These are phyloP conservation scores for Grammatotria lemairii DNA, from an alignment of 2,113 vertebrate genomes.

Conservation along the genomic window DNA sequence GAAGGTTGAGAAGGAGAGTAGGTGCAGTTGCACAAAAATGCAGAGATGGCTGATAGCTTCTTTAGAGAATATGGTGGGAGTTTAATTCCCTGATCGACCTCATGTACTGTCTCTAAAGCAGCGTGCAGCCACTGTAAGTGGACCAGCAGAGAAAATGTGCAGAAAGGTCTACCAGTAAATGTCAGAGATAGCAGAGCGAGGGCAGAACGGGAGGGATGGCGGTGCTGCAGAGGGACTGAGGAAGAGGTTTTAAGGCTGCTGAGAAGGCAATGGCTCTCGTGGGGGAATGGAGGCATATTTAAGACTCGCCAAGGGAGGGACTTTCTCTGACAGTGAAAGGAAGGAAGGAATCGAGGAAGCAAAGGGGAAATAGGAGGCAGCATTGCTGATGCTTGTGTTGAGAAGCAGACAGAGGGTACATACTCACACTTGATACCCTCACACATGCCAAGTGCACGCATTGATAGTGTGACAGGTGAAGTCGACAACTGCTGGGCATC, in stretches of 20 bases:
- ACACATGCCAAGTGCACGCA: slow-evolving; percentile 1
- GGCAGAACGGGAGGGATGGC: background rate
- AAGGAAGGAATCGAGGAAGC: background rate
- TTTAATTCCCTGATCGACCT: slow-evolving; percentile 37
- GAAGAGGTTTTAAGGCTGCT: background rate
- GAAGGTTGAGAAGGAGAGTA: background rate
- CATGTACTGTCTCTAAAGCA: background rate
- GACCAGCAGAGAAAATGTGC: slow-evolving; percentile 3
- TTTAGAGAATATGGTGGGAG: slow-evolving; percentile 29
- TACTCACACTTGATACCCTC: background rate
- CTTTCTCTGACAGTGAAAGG: background rate
- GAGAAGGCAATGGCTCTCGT: slow-evolving; percentile 8
- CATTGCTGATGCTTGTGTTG: background rate
- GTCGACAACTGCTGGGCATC: slow-evolving; percentile 50
- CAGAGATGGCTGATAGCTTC: slow-evolving; percentile 32
- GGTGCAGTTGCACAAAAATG: background rate
- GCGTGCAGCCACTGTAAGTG: slow-evolving; percentile 1
- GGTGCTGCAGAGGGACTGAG: background rate
- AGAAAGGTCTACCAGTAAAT: slow-evolving; percentile 43
- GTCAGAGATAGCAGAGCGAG: slow-evolving; percentile 3
- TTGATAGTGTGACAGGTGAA: slow-evolving; percentile 47
- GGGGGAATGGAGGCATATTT: slow-evolving; percentile 6
- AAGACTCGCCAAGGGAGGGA: background rate
- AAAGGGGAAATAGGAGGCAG: background rate
- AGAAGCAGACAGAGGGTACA: background rate